Conservation (phyloP, 2,888 invertebrate genomes). For the Julus scanicus region DNA sequence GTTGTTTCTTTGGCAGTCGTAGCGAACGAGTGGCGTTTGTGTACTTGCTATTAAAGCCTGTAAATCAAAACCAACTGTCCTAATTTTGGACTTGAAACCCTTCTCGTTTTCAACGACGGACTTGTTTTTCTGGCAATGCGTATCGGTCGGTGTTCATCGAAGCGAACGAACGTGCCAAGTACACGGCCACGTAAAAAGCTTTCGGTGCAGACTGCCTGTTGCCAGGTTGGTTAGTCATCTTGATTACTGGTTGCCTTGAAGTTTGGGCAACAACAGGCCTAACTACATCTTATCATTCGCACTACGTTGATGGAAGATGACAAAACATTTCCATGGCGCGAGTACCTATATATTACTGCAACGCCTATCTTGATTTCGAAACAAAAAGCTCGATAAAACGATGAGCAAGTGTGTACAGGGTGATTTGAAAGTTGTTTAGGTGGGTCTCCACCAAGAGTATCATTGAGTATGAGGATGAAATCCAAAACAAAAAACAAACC, state of each 20-base stretch:
- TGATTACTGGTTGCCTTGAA: conserved; percentile 9
- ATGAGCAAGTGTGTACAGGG: background rate
- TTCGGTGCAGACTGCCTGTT: conserved; percentile 15
- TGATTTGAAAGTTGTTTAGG: background rate
- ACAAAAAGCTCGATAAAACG: background rate
- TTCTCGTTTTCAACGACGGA: background rate
- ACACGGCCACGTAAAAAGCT: conserved; percentile 12
- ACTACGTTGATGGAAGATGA: background rate
- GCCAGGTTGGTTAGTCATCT: conserved; percentile 33
- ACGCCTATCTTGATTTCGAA: background rate
- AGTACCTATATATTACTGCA: background rate
- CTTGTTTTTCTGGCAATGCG: conserved; percentile 23
- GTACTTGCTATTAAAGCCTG: background rate
- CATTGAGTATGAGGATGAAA: too few relatives aligned
- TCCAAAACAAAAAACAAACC: too few relatives aligned
- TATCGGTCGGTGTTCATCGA: background rate
- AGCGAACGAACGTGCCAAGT: background rate
- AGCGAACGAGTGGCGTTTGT: background rate
- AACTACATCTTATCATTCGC: background rate
- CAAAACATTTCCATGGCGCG: background rate
- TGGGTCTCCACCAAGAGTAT: too few relatives aligned
- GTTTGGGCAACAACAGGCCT: conserved; percentile 26
- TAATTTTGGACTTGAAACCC: conserved; percentile 14
- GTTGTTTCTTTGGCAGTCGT: background rate
- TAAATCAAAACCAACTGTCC: conserved; percentile 27